A percentile compares a stretch with the other conserved stretches of the same genome.
phyloP scores from a whole-genome alignment of 2,888 invertebrate species.

The Pristionchus fissidentatus region DNA sequence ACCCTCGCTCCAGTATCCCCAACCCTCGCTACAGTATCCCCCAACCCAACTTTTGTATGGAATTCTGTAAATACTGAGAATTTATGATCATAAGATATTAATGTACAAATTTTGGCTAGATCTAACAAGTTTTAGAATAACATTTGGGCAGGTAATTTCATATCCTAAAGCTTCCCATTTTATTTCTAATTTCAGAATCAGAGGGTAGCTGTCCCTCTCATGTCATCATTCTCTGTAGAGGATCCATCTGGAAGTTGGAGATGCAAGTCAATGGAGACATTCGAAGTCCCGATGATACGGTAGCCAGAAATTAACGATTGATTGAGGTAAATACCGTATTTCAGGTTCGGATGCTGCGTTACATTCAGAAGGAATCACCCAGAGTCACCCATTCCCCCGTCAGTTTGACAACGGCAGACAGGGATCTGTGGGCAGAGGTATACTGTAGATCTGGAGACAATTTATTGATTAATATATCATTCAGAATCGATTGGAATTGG shows the following conservation, averaged over 20 bases:
- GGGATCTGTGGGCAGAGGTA: slow-evolving; percentile 63
- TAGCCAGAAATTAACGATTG: not conserved
- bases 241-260: slow-evolving; percentile 78
- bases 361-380: slow-evolving; percentile 54
- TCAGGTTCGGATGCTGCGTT: slow-evolving; percentile 52
- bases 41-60: slow-evolving; percentile 48
- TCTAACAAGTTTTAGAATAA: not conserved
- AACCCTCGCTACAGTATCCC: too few species aligned
- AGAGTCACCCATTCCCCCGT: slow-evolving; percentile 52
- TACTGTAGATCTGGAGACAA: not conserved
- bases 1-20: too few species aligned
- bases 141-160: too few species aligned
- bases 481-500: slow-evolving; percentile 27
- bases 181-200: slow-evolving; percentile 32
- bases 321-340: not conserved
- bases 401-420: slow-evolving; percentile 57
- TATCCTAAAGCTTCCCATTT: not conserved
- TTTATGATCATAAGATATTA: slow-evolving; percentile 18
- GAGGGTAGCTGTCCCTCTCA: slow-evolving; percentile 46
- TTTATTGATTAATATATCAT: not conserved
- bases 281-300: slow-evolving; percentile 46
- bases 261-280: slow-evolving; percentile 48
- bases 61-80: slow-evolving; percentile 42
- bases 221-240: slow-evolving; percentile 65
- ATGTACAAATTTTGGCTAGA: not conserved